Percentiles rank a stretch among this genome's conserved stretches.
These are phyloP conservation scores for Dromiciops gliroides DNA, from an alignment of 2,113 vertebrate species.

Conservation along the genomic window DNA sequence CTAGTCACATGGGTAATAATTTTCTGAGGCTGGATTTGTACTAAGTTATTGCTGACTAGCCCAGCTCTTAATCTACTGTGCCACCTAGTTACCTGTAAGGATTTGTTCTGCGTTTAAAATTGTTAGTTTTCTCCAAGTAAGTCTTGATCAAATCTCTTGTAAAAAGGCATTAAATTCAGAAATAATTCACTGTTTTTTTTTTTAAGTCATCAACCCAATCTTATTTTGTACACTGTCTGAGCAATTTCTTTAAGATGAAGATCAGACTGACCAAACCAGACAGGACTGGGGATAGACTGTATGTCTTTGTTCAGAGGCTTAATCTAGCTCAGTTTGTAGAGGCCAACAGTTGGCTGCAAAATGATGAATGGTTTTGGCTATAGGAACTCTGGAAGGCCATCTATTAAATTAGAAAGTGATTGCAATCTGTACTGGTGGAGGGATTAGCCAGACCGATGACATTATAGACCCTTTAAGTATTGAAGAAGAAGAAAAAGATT, in stretches of 20 bases:
- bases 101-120: background rate
- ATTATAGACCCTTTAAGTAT: background rate
- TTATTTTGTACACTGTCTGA: background rate
- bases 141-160: background rate
- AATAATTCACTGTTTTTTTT: background rate
- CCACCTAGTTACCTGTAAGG: background rate
- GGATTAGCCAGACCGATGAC: background rate
- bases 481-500: background rate
- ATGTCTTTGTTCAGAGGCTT: background rate
- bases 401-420: background rate
- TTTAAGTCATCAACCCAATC: background rate
- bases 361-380: background rate
- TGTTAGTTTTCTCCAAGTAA: background rate
- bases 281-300: background rate
- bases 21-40: background rate
- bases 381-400: background rate
- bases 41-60: background rate
- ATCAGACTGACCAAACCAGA: background rate
- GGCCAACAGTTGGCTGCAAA: background rate
- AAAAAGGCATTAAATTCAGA: background rate
- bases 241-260: background rate
- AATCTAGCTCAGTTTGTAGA: background rate
- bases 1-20: background rate
- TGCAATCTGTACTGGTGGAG: background rate
- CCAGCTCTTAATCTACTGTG: background rate